These are phyloP conservation scores for Ectemnius cavifrons DNA, from an alignment of 2,888 invertebrate genomes.

Conservation along the genomic window DNA sequence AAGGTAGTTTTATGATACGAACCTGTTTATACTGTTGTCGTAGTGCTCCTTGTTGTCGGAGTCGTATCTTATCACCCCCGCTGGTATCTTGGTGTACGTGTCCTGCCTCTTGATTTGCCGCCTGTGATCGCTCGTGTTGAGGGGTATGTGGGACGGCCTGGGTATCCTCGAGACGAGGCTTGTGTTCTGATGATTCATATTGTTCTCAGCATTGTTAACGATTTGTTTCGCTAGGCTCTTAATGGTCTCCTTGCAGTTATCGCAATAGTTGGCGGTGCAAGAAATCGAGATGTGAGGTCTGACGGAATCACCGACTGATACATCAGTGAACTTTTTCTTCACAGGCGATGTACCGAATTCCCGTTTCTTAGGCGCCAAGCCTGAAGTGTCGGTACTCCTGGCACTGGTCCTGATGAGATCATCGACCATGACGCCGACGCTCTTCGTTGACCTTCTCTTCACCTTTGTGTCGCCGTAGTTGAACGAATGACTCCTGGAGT, in stretches of 20 bases:
- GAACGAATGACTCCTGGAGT: conserved; percentile 81
- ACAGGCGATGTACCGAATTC: conserved; percentile 75
- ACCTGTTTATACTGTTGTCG: conserved; percentile 58
- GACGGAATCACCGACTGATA: conserved; percentile 79
- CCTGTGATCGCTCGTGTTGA: conserved; percentile 62
- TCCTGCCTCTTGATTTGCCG: conserved; percentile 74
- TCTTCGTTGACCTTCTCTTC: conserved; percentile 60
- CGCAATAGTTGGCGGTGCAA: conserved; percentile 81
- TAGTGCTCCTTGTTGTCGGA: conserved; percentile 72
- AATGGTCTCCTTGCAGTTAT: conserved; percentile 82
- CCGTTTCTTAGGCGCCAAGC: conserved; percentile 68
- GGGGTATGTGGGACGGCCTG: conserved; percentile 69
- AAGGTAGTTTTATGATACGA: background rate
- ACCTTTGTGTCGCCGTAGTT: conserved; percentile 80
- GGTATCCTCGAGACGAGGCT: conserved; percentile 71
- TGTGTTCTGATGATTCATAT: conserved; percentile 59
- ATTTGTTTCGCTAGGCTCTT: conserved; percentile 79
- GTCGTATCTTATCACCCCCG: conserved; percentile 69
- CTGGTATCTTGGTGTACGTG: conserved; percentile 73
- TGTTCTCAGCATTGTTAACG: conserved; percentile 63
- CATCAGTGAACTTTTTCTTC: conserved; percentile 78
- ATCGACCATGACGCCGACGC: conserved; percentile 65
- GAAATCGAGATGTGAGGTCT: conserved; percentile 79
- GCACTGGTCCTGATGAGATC: conserved; percentile 65
- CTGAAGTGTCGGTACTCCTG: conserved; percentile 77